These are phyloP conservation scores for Hycleus cichorii DNA, from an alignment of 1,140 invertebrate genomes.

Conservation along the genomic window DNA sequence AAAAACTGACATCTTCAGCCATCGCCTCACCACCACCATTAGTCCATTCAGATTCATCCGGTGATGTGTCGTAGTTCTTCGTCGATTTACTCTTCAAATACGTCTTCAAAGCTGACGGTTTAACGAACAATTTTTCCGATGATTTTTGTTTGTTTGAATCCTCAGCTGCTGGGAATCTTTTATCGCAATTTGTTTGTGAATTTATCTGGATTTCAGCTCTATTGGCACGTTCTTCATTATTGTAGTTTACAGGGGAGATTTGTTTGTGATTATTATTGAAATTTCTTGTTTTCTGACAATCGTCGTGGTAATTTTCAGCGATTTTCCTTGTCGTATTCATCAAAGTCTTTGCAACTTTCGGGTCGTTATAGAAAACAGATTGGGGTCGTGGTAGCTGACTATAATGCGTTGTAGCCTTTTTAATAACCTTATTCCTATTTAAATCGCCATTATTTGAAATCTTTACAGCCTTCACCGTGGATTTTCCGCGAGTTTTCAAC, in stretches of 20 bases:
- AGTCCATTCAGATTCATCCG: slow-evolving; percentile 42
- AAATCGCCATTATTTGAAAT: background rate
- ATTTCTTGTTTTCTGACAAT: background rate
- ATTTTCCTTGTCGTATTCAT: background rate
- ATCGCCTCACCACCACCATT: slow-evolving; percentile 56
- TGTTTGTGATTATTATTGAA: no score
- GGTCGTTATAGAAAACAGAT: slow-evolving; percentile 5
- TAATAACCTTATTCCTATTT: slow-evolving; percentile 6
- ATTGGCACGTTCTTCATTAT: no score
- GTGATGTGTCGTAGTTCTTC: slow-evolving; percentile 42
- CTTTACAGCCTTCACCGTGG: no score
- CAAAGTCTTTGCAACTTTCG: background rate
- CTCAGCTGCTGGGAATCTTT: no score
- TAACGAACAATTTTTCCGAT: slow-evolving; percentile 40
- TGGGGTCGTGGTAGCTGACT: slow-evolving; percentile 21
- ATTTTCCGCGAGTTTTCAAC: no score
- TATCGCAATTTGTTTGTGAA: no score
- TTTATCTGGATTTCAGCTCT: no score
- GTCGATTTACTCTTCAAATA: slow-evolving; percentile 29
- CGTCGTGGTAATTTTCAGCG: slow-evolving; percentile 6
- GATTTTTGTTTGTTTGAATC: no score
- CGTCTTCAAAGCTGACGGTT: slow-evolving; percentile 20
- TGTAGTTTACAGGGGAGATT: no score
- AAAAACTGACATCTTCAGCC: slow-evolving; percentile 54
- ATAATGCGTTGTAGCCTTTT: slow-evolving; percentile 33